Base-by-base conservation (phyloP, 1,140 invertebrate species). In the Wiebesia pumilae region DNA sequence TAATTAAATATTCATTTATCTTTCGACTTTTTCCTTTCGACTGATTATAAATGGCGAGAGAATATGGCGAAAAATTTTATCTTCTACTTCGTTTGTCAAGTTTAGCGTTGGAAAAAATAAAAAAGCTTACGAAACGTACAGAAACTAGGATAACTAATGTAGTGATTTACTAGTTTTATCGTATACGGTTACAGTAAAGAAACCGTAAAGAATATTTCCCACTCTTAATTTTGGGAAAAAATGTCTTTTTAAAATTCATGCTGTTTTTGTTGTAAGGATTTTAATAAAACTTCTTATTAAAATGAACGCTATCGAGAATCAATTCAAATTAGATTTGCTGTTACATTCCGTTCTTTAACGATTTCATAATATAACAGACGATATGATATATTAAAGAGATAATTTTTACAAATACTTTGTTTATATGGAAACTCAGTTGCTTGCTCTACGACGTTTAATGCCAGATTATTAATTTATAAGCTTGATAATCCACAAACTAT, bases 101-200 rank as follows among this genome's bases (percentile, higher is more conserved):
- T 79, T n/a, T 79, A 79, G 10, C 14, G 6, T 38, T 30, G 10
- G 12, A 38, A 62, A 81, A n/a, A 65, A 67, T n/a, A 27, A 21
- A 40, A 33, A 69, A 30, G 80, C 43, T 81, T 69, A 47, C 69
- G 40, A 43, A 47, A 40, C 33, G 6, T 30, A 30, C n/a, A 69
- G 9, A 6, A 69, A 27, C 10, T 81, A 14, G 14, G 12, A 43
- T 83, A 40, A 81, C 40, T 83, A 54, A 81, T 33, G 38, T 38
- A 30, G 69, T 83, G 81, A 58, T 75, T 73, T n/a, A 83, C 58
- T 33, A 65, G 40, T 77, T 75, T 47, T 33, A 77, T 54, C 40
- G 30, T 67, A 54, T 30, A 27, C 47, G 9, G 1, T 73, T 65
- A 62, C 4, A 33, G 82, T 21, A 0, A 40, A 58, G 71, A 58